Evolutionary conservation across 2,888 invertebrate genomes (phyloP).

Genomic region (Coleophora deauratella): DNA sequence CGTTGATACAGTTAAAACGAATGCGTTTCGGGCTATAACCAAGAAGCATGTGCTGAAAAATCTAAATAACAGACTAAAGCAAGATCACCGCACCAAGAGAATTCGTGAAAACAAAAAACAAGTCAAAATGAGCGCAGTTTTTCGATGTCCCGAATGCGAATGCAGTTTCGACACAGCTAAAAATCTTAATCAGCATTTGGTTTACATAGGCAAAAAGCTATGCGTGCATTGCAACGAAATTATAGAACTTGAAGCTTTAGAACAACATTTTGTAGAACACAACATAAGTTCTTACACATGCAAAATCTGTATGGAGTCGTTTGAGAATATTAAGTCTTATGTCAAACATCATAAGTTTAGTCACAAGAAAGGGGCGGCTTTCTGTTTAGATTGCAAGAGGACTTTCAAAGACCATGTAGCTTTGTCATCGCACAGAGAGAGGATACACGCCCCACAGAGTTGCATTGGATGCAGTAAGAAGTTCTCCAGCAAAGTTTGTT

Average conservation of each 20-base stretch:
- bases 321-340: conserved; percentile 10
- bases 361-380: conserved; percentile 1
- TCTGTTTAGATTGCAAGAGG: conserved; percentile 28
- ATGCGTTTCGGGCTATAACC: not conserved
- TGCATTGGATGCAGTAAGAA: conserved; percentile 29
- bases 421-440: conserved; percentile 23
- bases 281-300: conserved; percentile 21
- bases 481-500: conserved; percentile 32
- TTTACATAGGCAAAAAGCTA: conserved; percentile 23
- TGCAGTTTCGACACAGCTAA: conserved; percentile 16
- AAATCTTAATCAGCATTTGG: conserved; percentile 31
- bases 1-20: conserved; percentile 3
- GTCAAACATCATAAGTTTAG: not conserved
- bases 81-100: conserved; percentile 3
- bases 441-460: conserved; percentile 21
- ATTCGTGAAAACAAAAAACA: not conserved
- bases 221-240: conserved; percentile 29
- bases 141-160: conserved; percentile 30
- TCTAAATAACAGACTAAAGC: conserved; percentile 12
- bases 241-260: conserved; percentile 18
- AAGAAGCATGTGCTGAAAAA: conserved; percentile 5
- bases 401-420: conserved; percentile 20
- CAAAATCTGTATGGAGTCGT: conserved; percentile 24
- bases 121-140: conserved; percentile 6
- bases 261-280: conserved; percentile 23